These are phyloP conservation scores for Parnassius apollo DNA, from an alignment of 2,888 invertebrate species.

Conservation along the genomic window DNA sequence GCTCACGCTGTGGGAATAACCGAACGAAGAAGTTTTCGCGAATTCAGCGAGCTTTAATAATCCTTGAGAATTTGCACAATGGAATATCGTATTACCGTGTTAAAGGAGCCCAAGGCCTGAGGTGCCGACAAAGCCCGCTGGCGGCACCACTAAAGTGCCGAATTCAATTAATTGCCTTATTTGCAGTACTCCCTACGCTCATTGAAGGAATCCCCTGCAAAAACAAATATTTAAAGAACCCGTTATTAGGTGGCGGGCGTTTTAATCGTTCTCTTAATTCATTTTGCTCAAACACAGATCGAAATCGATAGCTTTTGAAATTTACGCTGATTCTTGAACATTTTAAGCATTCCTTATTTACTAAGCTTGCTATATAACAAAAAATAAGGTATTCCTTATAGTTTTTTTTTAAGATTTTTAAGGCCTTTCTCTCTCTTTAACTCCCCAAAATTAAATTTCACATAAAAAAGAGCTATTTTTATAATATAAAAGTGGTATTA, in stretches of 20 bases:
- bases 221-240: constrained; percentile 77
- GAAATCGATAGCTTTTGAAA: no score
- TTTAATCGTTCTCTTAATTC: constrained; percentile 39
- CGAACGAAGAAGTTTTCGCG: constrained; percentile 49
- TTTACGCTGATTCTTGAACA: no score
- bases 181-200: constrained; percentile 63
- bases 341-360: no score
- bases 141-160: constrained; percentile 74
- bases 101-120: constrained; percentile 36
- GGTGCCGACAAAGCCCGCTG: constrained; percentile 71
- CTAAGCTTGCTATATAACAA: no score
- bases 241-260: constrained; percentile 66
- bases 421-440: no score
- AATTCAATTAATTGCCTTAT: constrained; percentile 80
- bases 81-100: constrained; percentile 62
- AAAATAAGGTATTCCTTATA: no score
- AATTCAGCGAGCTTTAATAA: constrained; percentile 37
- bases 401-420: no score
- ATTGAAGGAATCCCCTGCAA: constrained; percentile 69
- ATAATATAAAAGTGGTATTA: no score
- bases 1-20: constrained; percentile 49
- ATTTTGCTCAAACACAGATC: neutral
- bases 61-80: constrained; percentile 47
- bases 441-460: no score
- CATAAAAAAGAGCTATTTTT: no score